Evolutionary conservation across 1,140 invertebrate species (phyloP).

Genomic region (Meloidogyne chitwoodi): DNA sequence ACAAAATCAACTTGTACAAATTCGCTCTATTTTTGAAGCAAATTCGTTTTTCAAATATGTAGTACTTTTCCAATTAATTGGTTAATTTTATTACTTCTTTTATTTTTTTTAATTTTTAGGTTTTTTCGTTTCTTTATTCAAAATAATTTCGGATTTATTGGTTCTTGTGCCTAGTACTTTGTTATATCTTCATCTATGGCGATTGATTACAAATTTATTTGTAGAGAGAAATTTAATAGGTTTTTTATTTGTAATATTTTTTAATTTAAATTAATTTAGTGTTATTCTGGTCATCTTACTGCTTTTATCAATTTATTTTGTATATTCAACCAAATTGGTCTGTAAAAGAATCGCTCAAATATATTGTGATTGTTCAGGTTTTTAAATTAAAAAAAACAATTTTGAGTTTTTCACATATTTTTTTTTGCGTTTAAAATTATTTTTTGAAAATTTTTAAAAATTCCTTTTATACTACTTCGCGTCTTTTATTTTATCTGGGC

Average conservation of each 20-base stretch:
- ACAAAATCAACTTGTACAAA: background rate
- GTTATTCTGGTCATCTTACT: slow-evolving; percentile 41
- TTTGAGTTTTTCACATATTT: too few species aligned
- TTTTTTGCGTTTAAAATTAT: too few species aligned
- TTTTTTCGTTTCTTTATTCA: slow-evolving; percentile 27
- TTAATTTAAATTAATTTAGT: slow-evolving; percentile 14
- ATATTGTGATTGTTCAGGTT: slow-evolving; percentile 34
- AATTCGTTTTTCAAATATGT: slow-evolving; percentile 6
- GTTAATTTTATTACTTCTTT: background rate
- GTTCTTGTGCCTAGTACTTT: slow-evolving; percentile 27
- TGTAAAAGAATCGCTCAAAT: slow-evolving; percentile 46
- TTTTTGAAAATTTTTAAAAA: too few species aligned
- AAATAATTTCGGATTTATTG: slow-evolving; percentile 29
- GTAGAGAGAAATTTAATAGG: slow-evolving; percentile 43
- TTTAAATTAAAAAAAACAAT: background rate
- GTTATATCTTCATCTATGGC: slow-evolving; percentile 37
- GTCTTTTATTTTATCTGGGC: too few species aligned
- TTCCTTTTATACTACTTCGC: too few species aligned
- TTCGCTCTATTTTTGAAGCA: background rate
- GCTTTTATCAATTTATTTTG: slow-evolving; percentile 38
- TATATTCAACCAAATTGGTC: slow-evolving; percentile 49
- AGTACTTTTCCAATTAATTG: background rate
- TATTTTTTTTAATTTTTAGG: slow-evolving; percentile 12
- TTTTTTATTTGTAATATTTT: background rate
- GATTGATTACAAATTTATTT: slow-evolving; percentile 28